Conservation (phyloP, 2,113 vertebrate genomes). For the Zosterops lateralis region DNA sequence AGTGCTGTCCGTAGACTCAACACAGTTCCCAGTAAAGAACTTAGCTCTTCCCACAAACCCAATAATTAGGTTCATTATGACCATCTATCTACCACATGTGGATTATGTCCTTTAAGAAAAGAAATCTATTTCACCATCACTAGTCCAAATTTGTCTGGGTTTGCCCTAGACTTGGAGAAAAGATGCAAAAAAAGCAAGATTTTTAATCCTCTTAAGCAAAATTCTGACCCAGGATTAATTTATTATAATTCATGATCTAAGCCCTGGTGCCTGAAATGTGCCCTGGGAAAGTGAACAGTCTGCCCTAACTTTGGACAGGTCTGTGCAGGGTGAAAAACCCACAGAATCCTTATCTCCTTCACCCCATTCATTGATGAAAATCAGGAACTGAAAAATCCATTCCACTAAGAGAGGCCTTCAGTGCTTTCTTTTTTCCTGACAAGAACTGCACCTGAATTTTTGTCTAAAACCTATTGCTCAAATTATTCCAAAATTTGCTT, state of each 20-base stretch:
- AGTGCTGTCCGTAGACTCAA: neutral
- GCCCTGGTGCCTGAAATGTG: fast-evolving
- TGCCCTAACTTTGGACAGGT: neutral
- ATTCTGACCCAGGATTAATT: neutral
- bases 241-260: neutral
- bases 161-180: neutral
- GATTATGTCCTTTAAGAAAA: neutral
- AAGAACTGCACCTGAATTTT: neutral
- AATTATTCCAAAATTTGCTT: neutral
- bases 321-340: neutral
- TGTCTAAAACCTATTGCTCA: neutral
- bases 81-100: neutral
- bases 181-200: neutral
- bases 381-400: neutral
- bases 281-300: neutral
- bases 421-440: neutral
- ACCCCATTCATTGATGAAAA: neutral
- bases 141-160: neutral
- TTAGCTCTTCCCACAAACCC: neutral
- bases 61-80: neutral
- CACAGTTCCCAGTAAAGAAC: fast-evolving
- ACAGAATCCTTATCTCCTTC: neutral
- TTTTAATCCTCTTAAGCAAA: neutral
- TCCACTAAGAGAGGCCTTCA: neutral
- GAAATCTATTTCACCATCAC: neutral